A percentile compares a stretch with the other conserved stretches of the same genome.
These are phyloP conservation scores for Pyrocoelia pectoralis DNA, from an alignment of 2,888 invertebrate species.

Conservation along the genomic window DNA sequence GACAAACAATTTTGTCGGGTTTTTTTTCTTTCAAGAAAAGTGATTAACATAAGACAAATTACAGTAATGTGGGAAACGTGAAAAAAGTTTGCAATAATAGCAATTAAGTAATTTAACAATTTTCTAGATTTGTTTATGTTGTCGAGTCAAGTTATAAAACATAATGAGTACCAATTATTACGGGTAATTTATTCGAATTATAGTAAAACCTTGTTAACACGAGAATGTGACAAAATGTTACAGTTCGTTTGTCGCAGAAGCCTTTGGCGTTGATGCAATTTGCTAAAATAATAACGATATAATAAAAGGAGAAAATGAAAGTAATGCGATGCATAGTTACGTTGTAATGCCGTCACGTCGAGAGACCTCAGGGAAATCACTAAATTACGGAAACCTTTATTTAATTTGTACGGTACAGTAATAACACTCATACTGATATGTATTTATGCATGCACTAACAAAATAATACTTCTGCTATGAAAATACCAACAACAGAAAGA, in stretches of 20 bases:
- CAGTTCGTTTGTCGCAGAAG: slow-evolving; percentile 1
- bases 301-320: neutral
- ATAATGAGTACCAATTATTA: slow-evolving; percentile 1
- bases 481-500: neutral
- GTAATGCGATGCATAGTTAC: too few species aligned
- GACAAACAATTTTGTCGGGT: too few species aligned
- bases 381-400: neutral
- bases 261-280: neutral
- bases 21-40: too few species aligned
- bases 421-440: neutral
- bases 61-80: neutral
- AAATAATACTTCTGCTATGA: neutral
- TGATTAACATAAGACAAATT: too few species aligned
- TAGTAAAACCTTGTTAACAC: neutral
- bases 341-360: neutral
- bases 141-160: neutral
- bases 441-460: neutral
- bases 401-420: neutral
- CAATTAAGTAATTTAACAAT: neutral
- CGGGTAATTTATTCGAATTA: slow-evolving; percentile 1
- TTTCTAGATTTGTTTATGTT: slow-evolving; percentile 1
- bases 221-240: neutral
- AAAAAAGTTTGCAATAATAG: neutral
- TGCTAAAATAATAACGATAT: neutral
- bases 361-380: neutral